Evolutionary conservation across 2,113 vertebrate genomes (phyloP).

Genomic region (Thalassoma bifasciatum): DNA sequence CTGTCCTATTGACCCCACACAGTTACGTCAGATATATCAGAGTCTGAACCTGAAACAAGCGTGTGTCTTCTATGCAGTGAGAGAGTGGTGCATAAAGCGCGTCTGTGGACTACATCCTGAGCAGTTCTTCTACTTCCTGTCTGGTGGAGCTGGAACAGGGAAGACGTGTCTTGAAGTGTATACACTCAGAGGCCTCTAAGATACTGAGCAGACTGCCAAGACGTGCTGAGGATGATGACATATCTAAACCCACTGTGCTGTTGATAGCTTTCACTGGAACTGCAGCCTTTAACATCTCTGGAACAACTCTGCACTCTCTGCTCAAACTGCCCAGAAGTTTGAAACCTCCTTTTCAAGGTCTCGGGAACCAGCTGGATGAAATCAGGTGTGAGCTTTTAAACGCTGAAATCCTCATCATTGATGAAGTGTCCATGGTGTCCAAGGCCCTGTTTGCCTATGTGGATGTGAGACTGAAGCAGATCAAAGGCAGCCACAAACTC

Average conservation of each 20-base stretch:
- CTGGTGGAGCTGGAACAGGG: neutral
- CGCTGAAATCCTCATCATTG: too few relatives aligned
- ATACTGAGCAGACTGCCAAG: constrained; percentile 1
- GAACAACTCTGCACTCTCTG: constrained; percentile 14
- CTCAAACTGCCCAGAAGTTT: constrained; percentile 22
- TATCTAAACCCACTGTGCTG: constrained; percentile 13
- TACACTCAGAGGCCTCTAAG: constrained; percentile 15
- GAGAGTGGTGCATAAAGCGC: neutral
- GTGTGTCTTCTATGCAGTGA: neutral
- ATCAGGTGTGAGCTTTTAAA: too few relatives aligned
- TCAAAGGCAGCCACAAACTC: too few relatives aligned
- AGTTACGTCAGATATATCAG: neutral
- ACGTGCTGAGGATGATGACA: constrained; percentile 3
- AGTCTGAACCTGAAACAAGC: neutral
- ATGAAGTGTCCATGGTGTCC: too few relatives aligned
- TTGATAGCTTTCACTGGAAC: constrained; percentile 34
- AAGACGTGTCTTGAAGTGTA: neutral
- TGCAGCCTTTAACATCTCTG: constrained; percentile 27
- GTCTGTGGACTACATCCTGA: neutral
- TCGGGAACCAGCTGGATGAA: constrained; percentile 18
- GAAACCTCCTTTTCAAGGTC: neutral
- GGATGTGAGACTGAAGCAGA: too few relatives aligned
- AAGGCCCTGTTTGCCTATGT: too few relatives aligned
- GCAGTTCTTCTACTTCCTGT: neutral
- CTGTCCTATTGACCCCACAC: neutral